Evolutionary conservation across 2,797 vertebrate genomes (phyloP), one percentile per base, ranked within the genome.

Genomic region (Craterocephalus amniculus): DNA sequence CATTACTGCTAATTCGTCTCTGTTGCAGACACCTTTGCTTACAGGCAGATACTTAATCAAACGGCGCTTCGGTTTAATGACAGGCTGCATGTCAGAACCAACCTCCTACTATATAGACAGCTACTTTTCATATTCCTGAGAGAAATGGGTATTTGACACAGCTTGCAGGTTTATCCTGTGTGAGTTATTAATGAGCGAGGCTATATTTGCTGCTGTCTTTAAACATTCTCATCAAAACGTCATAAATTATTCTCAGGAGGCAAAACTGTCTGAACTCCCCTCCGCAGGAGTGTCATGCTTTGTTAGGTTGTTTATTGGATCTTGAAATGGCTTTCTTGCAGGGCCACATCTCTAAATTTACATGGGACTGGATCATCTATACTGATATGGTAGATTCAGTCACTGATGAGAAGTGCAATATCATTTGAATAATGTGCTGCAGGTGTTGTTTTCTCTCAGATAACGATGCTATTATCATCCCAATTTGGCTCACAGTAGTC

Each of bases 61-160:
- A 29, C 55, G 5, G 34, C 0, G 63, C 67, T 36, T 6, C 55
- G 58, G 64, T 34, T 22, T 31, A 45, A 79, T 80, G 81, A 88
- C 87, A 88, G 79, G 49, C 69, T 76, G 80, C 87, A 0, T 82
- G 87, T 89, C 80, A 75, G 69, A 81, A 87, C 85, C 79, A 40
- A 85, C 38, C 78, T 77, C 64, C 58, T 59, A 72, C 74, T 29
- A 27, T 40, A 69, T 0, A 62, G 20, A 52, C 48, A 59, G 27
- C 54, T 35, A 12, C 31, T 72, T 67, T 70, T 62, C 72, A 72
- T 45, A 36, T 26, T 49, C 45, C 74, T 82, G 57, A 75, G 51
- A 56, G 61, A 63, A 51, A 71, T 58, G 0, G 55, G 49, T 63
- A 66, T 56, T 65, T 74, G 70, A 80, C 73, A 79, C 38, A 84